phyloP scores from a whole-genome alignment of 2,113 vertebrate genomes.

The Erinaceus europaeus region DNA sequence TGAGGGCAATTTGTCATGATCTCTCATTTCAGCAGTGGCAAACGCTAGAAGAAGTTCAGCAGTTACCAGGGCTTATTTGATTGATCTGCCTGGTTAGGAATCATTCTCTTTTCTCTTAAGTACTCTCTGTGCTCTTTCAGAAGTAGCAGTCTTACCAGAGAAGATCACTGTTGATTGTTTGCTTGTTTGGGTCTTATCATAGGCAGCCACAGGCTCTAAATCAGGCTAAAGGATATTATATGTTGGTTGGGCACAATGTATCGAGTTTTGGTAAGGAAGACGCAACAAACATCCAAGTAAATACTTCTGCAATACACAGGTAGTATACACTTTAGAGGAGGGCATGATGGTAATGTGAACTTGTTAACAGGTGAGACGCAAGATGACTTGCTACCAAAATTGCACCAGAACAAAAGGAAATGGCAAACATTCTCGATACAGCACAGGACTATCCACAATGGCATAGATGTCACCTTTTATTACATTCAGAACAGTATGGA shows the following conservation, averaged over 20 bases:
- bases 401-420: constrained; percentile 45
- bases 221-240: neutral
- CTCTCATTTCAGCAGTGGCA: neutral
- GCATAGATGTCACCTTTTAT: constrained; percentile 17
- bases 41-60: no score
- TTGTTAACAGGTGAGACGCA: neutral
- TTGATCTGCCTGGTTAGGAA: neutral
- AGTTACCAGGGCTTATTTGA: neutral
- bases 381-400: neutral
- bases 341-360: neutral
- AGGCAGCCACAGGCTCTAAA: neutral
- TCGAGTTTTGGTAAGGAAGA: neutral
- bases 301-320: neutral
- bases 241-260: neutral
- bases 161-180: neutral
- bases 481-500: constrained; percentile 38
- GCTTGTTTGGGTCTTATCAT: neutral
- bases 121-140: neutral
- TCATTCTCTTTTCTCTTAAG: neutral
- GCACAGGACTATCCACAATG: neutral
- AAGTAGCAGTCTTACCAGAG: neutral
- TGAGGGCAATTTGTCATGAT: neutral
- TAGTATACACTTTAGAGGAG: neutral
- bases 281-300: neutral
- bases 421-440: neutral